Base-by-base conservation (phyloP, 1,140 invertebrate genomes). In the Ephestia elutella region DNA sequence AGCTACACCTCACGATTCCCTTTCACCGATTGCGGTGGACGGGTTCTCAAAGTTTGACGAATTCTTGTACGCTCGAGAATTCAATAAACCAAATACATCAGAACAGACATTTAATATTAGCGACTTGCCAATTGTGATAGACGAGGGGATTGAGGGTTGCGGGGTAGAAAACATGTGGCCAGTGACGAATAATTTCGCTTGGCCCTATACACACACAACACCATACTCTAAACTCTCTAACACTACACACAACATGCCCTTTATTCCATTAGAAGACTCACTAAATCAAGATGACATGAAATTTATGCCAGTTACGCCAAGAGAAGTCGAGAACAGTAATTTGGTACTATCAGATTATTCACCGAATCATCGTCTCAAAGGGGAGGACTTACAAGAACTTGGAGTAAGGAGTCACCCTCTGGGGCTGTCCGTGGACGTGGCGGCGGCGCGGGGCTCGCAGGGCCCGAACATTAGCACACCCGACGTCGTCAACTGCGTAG, bases 251-350 rank as follows among this genome's bases (percentile, higher is more conserved):
- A 67, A 77, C 70, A 82, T 75, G 71, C 81, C 82, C 68, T 81
- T 85, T 59, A 80, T 83, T 38, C 73, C 83, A 48, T 62, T 73
- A 73, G 84, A 87, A 38, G 85, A 85, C 64, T 82, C 80, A 9
- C 58, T 78, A 59, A 53, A 21, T 25, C 50, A 53, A 53, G 50
- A 53, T 25, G 84, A 87, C 61, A 64, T 75, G 57, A 85, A 85
- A 75, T 68, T 72, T 54, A 65, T 71, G 49, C 70, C 82, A 4
- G 80, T 86, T 9, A 80, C 73, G 56, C 80, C 82, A 20, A 56
- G 74, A 49, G 82, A 85, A 55, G 74, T 84, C 57, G 81, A 83
- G 57, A 73, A 63, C 32, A 80, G 80, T 57, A 63, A 83, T 57
- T 63, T 79, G 13, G 56, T 80, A 17, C 56, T 81, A 64, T 71